A percentile compares a stretch with the other conserved stretches of the same genome.
phyloP scores from a whole-genome alignment of 2,888 invertebrate genomes.

The Oscheius sp. region DNA sequence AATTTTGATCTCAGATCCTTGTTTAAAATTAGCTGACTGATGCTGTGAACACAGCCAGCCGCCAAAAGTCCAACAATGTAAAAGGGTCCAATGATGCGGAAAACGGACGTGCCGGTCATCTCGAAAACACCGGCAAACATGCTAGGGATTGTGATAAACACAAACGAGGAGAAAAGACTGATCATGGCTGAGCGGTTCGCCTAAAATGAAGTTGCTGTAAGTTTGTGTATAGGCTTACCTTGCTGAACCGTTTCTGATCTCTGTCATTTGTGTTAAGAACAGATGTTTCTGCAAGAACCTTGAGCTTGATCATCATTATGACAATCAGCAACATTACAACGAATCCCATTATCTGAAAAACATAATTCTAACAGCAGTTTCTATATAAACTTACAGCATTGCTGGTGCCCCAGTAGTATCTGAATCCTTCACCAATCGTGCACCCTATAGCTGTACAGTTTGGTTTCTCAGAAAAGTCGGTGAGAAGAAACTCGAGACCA shows the following conservation, averaged over 20 bases:
- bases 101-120: conserved; percentile 15
- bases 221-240: not conserved
- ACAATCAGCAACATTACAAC: conserved; percentile 3
- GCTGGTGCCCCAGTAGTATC: conserved; percentile 29
- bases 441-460: conserved; percentile 30
- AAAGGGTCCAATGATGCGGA: conserved; percentile 20
- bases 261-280: not conserved
- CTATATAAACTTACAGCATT: conserved; percentile 8
- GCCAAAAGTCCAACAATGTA: conserved; percentile 22
- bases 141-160: conserved; percentile 27
- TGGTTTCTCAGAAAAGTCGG: not conserved
- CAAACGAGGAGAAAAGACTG: conserved; percentile 5
- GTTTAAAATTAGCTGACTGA: conserved; percentile 5
- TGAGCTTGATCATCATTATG: conserved; percentile 9
- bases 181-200: conserved; percentile 10
- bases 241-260: conserved; percentile 5
- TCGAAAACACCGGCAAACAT: conserved; percentile 10
- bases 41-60: conserved; percentile 19
- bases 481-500: not conserved
- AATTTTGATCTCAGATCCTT: not conserved
- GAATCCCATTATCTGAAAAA: conserved; percentile 20
- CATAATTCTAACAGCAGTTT: not conserved
- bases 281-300: not conserved
- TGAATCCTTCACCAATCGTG: conserved; percentile 7
- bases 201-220: not conserved